Conservation (phyloP, 2,888 invertebrate species). For the Brenthis ino region DNA sequence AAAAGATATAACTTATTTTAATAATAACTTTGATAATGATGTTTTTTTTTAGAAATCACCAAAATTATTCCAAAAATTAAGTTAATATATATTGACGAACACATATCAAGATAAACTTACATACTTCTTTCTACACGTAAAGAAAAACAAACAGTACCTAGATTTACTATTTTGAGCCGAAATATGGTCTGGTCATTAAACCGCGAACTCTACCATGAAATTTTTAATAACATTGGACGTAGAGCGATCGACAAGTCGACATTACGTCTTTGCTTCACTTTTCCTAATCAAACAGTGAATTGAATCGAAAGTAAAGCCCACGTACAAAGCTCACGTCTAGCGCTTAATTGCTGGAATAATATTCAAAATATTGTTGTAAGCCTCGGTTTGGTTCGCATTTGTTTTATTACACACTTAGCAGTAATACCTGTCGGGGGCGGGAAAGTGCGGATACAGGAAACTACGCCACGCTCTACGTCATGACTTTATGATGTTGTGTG, state of each 20-base stretch:
- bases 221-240: background rate
- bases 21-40: too few species aligned
- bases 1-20: too few species aligned
- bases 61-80: too few species aligned
- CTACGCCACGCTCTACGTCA: background rate
- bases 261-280: constrained; percentile 8
- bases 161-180: too few species aligned
- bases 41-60: too few species aligned
- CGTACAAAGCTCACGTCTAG: background rate
- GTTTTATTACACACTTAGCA: background rate
- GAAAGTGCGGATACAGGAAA: constrained; percentile 16
- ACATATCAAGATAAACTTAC: too few species aligned
- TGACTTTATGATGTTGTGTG: background rate
- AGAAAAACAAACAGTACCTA: too few species aligned
- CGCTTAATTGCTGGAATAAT: constrained; percentile 8
- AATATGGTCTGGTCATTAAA: too few species aligned
- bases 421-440: background rate
- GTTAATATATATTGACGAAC: too few species aligned
- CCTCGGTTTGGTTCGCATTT: too few species aligned
- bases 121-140: too few species aligned
- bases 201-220: too few species aligned
- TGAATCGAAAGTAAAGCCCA: constrained; percentile 6
- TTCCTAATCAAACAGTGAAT: constrained; percentile 17
- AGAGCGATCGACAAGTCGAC: background rate
- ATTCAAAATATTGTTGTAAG: constrained; percentile 12